phyloP scores from a whole-genome alignment of 2,113 vertebrate species.

The Fukomys damarensis region DNA sequence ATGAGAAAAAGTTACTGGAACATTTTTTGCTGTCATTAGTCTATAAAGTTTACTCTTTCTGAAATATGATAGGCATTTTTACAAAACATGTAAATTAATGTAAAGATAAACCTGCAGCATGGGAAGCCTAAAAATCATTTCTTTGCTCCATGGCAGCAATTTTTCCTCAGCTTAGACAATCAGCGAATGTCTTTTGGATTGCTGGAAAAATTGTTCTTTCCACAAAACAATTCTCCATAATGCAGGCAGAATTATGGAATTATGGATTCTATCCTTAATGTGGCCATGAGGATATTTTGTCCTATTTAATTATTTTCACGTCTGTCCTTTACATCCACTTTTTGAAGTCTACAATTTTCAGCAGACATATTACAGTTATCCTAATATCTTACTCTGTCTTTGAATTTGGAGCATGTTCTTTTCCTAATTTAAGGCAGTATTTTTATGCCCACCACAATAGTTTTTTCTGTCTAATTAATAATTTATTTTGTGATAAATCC shows the following conservation, averaged over 20 bases:
- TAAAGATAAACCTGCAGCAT: background rate
- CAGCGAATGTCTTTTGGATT: background rate
- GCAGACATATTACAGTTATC: background rate
- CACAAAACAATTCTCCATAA: background rate
- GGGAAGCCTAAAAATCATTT: background rate
- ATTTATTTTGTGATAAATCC: background rate
- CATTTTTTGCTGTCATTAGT: background rate
- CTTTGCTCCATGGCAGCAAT: background rate
- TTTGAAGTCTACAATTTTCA: background rate
- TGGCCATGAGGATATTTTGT: background rate
- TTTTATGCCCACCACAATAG: background rate
- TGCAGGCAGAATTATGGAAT: background rate
- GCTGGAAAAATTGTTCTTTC: background rate
- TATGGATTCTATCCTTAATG: background rate
- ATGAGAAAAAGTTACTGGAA: background rate
- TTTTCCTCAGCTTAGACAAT: background rate
- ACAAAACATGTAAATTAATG: background rate
- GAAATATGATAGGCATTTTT: background rate
- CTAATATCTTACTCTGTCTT: background rate
- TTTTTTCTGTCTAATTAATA: background rate
- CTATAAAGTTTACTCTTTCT: background rate
- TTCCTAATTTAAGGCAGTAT: background rate
- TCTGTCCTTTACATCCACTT: background rate
- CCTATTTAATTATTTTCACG: background rate
- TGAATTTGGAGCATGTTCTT: background rate